Percentiles rank a stretch among this genome's conserved stretches.
These are phyloP conservation scores for Cephus nigrinus DNA, from an alignment of 2,888 invertebrate species.

Conservation along the genomic window DNA sequence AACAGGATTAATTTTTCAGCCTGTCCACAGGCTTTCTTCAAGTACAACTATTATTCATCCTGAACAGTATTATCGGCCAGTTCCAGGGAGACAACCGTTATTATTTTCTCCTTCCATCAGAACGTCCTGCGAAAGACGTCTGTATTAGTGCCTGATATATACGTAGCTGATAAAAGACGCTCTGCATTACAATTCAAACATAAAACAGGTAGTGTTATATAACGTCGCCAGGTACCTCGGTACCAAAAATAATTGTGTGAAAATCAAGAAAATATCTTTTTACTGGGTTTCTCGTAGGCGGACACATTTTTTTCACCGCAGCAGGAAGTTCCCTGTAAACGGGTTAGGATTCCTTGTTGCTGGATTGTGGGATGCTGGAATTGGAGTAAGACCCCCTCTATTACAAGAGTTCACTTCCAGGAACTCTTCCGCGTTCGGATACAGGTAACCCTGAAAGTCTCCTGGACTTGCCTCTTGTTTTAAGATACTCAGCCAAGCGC, in stretches of 20 bases:
- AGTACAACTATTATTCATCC: not conserved
- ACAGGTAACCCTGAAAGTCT: not conserved
- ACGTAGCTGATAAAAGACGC: not conserved
- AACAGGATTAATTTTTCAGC: not conserved
- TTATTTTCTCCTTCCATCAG: not conserved
- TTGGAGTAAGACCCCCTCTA: not conserved
- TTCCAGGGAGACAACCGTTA: not conserved
- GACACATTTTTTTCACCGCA: slow-evolving; percentile 2
- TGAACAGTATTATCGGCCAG: not conserved
- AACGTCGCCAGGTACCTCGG: not conserved
- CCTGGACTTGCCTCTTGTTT: slow-evolving; percentile 13
- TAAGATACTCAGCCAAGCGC: slow-evolving; percentile 17
- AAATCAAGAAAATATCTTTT: not conserved
- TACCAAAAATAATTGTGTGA: not conserved
- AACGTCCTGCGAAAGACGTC: not conserved
- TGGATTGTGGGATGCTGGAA: not conserved
- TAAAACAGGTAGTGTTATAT: not conserved
- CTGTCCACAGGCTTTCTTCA: not conserved
- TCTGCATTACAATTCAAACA: not conserved
- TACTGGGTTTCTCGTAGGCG: not conserved
- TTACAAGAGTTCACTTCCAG: slow-evolving; percentile 10
- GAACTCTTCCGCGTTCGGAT: slow-evolving; percentile 16
- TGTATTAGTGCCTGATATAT: not conserved
- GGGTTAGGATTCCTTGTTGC: slow-evolving; percentile 16
- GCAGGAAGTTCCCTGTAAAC: slow-evolving; percentile 12